A percentile compares a stretch with the other conserved stretches of the same genome.
These are phyloP conservation scores for Polymixis lichenea DNA, from an alignment of 2,888 invertebrate species.

Conservation along the genomic window DNA sequence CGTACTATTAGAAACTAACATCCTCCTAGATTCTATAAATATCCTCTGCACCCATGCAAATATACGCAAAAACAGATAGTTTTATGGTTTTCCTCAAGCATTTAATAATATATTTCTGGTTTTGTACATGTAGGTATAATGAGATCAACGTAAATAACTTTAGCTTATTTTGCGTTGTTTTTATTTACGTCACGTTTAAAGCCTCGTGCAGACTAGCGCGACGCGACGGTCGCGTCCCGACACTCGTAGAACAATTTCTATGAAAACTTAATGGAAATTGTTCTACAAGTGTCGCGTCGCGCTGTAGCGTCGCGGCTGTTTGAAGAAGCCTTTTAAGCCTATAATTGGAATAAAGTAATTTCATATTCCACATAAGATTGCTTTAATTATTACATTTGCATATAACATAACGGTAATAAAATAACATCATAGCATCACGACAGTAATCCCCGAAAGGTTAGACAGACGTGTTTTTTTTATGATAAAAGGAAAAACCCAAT, in stretches of 20 bases:
- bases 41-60: background rate
- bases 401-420: background rate
- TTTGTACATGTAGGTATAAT: background rate
- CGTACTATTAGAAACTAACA: background rate
- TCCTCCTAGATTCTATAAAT: conserved; percentile 12
- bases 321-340: background rate
- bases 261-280: too few species aligned
- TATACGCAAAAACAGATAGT: background rate
- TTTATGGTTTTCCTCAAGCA: conserved; percentile 25
- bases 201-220: too few species aligned
- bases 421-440: background rate
- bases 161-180: conserved; percentile 23
- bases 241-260: too few species aligned
- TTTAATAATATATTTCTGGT: background rate
- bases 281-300: too few species aligned
- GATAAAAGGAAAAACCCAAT: too few species aligned
- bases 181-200: background rate
- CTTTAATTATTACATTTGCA: too few species aligned
- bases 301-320: too few species aligned
- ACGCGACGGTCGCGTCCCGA: too few species aligned
- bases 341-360: conserved; percentile 7
- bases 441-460: too few species aligned
- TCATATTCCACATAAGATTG: too few species aligned
- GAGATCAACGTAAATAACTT: conserved; percentile 16
- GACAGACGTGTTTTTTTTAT: too few species aligned